Evolutionary conservation across 2,797 vertebrate species (phyloP).

Genomic region (Falco columbarius): DNA sequence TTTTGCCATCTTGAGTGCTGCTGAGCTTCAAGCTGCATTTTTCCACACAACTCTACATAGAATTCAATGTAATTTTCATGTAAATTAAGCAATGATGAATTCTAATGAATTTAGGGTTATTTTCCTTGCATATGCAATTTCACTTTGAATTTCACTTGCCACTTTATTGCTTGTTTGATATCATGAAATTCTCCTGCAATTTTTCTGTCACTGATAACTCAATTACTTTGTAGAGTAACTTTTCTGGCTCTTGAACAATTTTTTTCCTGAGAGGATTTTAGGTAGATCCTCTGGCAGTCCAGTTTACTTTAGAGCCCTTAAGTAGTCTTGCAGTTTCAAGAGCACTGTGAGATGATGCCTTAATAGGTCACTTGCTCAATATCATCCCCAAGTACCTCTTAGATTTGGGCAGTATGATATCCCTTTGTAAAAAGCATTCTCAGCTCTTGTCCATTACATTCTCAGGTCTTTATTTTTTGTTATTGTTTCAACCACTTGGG

Average conservation of each 20-base stretch:
- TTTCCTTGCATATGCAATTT: neutral
- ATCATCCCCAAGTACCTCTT: neutral
- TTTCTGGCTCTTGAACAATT: neutral
- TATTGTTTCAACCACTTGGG: neutral
- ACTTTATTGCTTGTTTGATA: neutral
- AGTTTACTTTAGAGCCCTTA: neutral
- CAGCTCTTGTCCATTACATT: neutral
- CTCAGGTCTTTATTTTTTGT: neutral
- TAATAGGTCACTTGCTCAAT: neutral
- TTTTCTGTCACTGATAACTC: neutral
- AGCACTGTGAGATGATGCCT: neutral
- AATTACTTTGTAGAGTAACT: neutral
- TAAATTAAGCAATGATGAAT: neutral
- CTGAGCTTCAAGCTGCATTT: neutral
- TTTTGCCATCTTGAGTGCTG: neutral
- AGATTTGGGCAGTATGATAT: neutral
- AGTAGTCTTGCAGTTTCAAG: neutral
- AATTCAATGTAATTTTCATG: neutral
- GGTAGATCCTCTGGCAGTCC: neutral
- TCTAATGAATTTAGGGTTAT: neutral
- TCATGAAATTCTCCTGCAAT: neutral
- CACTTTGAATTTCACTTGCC: neutral
- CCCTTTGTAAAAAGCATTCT: neutral
- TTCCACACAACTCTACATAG: neutral
- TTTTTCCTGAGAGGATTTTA: neutral